phyloP scores from a whole-genome alignment of 2,888 invertebrate genomes.

The Chorisops tibialis region DNA sequence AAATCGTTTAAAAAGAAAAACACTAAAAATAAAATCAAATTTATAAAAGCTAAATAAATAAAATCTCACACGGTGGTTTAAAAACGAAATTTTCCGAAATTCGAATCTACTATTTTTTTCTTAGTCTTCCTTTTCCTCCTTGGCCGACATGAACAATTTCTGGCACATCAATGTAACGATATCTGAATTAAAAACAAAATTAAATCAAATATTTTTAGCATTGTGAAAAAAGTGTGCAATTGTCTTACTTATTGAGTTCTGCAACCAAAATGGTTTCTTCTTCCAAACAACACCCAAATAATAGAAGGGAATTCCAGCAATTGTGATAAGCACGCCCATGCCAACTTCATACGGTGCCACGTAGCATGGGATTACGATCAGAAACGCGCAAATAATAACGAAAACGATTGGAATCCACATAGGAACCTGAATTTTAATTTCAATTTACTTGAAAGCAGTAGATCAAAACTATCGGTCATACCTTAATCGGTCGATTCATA shows the following conservation, averaged over 20 bases:
- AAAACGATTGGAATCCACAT: slow-evolving; percentile 73
- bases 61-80: no score
- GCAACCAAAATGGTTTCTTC: slow-evolving; percentile 62
- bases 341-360: slow-evolving; percentile 77
- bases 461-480: slow-evolving; percentile 49
- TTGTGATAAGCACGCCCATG: slow-evolving; percentile 73
- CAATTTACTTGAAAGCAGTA: background rate
- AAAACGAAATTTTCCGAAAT: background rate
- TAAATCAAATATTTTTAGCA: slow-evolving; percentile 25
- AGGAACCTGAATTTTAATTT: slow-evolving; percentile 57
- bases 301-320: slow-evolving; percentile 82
- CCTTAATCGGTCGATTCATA: slow-evolving; percentile 80
- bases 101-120: background rate
- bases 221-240: background rate
- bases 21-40: no score
- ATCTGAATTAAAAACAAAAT: slow-evolving; percentile 37
- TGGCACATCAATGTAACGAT: slow-evolving; percentile 45
- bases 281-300: slow-evolving; percentile 67
- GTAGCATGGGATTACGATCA: slow-evolving; percentile 74
- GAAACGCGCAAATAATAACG: slow-evolving; percentile 71
- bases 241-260: slow-evolving; percentile 59
- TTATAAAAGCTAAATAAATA: no score
- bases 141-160: slow-evolving; percentile 68
- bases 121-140: slow-evolving; percentile 60
- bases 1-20: no score